Base-by-base conservation (phyloP, 2,888 invertebrate genomes). In the Nycteola revayana region DNA sequence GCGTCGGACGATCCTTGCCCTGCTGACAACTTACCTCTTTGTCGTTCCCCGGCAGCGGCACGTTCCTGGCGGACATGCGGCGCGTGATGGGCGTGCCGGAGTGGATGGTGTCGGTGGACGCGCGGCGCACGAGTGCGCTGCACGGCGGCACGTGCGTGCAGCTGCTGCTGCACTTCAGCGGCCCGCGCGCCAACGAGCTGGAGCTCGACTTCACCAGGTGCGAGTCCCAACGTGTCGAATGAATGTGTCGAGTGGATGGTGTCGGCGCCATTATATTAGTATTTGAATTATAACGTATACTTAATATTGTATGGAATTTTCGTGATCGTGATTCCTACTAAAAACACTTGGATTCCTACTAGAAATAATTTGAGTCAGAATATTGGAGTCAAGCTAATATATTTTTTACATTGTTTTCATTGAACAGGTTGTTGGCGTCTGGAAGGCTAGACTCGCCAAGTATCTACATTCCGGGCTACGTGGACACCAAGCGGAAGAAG, bases 31-130 rank as follows among this genome's bases (percentile, higher is more conserved):
- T n/a, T n/a, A n/a, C n/a, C n/a, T n/a, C n/a, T n/a, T n/a, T n/a
- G n/a, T n/a, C 5, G 14, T 25, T 25, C 23, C 1, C 65, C n/a
- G n/a, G n/a, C n/a, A 96, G 96, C 1, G 93, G 94, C 0, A 94
- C 94, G 77, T 97, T 97, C 82, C 91, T 97, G 52, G 93, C 93
- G 37, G 96, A 96, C 51, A 87, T 96, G 5, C 91, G 96, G 20
- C 88, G 90, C 32, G 93, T 96, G 14, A 91, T 97, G 93, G 96
- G 96, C 14, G 93, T 94, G 34, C 97, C 97, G 0, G 94, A 94
- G 68, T 97, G 97, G 97, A 94, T 96, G 93, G 71, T 97, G 50
- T 93, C 94, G 9, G 93, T 96, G 33, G 97, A 97, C 84, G 92
- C 93, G 21, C 90, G 96, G 3, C 93, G 93, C 71, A 96, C 96